Evolutionary conservation across 2,888 invertebrate species (phyloP).

Genomic region (Microctonus hyperodae): DNA sequence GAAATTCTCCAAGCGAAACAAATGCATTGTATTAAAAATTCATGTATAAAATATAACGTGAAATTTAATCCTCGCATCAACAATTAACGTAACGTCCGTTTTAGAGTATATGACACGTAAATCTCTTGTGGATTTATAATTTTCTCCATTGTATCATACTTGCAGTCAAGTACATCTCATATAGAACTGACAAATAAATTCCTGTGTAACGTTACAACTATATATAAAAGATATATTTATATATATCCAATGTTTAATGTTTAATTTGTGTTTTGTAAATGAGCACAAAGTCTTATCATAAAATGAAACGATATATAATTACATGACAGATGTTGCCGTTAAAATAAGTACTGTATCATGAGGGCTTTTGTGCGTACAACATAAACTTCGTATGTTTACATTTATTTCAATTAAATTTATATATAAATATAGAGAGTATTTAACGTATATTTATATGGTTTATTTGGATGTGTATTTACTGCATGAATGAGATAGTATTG

Average conservation of each 20-base stretch:
- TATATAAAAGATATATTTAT: not conserved
- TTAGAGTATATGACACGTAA: not conserved
- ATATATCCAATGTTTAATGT: no score
- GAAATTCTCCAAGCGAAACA: not conserved
- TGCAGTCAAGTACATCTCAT: conserved; percentile 8
- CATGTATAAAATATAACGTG: conserved; percentile 1
- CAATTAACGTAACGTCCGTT: not conserved
- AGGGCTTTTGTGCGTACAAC: no score
- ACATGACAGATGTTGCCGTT: no score
- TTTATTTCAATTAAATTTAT: no score
- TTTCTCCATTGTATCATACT: not conserved
- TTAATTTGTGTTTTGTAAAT: no score
- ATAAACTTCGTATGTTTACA: no score
- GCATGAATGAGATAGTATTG: no score
- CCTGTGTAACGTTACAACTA: conserved; percentile 15
- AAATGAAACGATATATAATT: no score
- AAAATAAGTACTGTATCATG: no score
- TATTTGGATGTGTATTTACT: no score
- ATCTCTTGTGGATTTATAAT: conserved; percentile 19
- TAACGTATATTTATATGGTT: no score
- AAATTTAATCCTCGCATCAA: conserved; percentile 12
- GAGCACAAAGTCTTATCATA: conserved; percentile 18
- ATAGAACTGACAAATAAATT: conserved; percentile 21
- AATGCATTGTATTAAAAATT: conserved; percentile 17
- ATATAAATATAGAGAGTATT: no score